phyloP scores from a whole-genome alignment of 2,113 vertebrate genomes.

The Lophotis ruficrista region DNA sequence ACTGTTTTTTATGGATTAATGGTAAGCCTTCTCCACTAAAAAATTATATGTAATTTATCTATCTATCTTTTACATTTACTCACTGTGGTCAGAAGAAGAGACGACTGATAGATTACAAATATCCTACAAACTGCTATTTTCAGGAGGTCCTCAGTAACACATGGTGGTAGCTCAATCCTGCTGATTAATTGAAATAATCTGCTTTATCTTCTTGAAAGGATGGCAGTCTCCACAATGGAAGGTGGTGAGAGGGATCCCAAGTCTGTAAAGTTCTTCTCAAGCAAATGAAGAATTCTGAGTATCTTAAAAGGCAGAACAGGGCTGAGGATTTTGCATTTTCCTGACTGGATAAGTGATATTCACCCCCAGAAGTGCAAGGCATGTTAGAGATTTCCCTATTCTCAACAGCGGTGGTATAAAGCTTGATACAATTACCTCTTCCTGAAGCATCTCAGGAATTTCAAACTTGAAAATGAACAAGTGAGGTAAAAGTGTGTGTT shows the following conservation, averaged over 20 bases:
- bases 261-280: not conserved
- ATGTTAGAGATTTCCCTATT: not conserved
- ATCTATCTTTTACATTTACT: not conserved
- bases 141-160: not conserved
- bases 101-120: not conserved
- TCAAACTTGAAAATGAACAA: not conserved
- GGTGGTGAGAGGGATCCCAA: not conserved
- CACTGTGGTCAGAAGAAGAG: not conserved
- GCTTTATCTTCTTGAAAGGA: not conserved
- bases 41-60: not conserved
- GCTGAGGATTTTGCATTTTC: not conserved
- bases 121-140: not conserved
- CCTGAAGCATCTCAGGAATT: not conserved
- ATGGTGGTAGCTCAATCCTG: not conserved
- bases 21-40: not conserved
- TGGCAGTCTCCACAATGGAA: not conserved
- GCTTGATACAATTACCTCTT: not conserved
- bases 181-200: not conserved
- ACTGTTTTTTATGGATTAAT: not conserved
- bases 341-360: not conserved
- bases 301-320: not conserved
- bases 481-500: not conserved
- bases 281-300: not conserved
- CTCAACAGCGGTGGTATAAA: not conserved
- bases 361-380: not conserved